A percentile compares a stretch with the other conserved stretches of the same genome.
Conservation (phyloP, 2,888 invertebrate species). For the Morpho achilles region DNA sequence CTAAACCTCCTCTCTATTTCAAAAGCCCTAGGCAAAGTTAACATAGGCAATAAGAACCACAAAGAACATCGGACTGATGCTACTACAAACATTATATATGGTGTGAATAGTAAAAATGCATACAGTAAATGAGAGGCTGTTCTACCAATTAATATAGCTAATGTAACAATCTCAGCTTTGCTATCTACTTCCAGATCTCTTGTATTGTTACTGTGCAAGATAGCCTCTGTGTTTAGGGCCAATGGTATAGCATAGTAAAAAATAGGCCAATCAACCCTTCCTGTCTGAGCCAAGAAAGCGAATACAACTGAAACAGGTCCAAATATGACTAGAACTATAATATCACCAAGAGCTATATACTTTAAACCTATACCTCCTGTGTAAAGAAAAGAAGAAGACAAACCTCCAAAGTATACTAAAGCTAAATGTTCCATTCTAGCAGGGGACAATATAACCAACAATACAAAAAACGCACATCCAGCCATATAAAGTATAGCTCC, state of each 20-base stretch:
- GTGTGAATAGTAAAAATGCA: constrained; percentile 92
- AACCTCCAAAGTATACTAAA: constrained; percentile 95
- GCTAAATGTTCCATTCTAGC: constrained; percentile 97
- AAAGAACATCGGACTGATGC: constrained; percentile 89
- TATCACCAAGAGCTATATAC: constrained; percentile 96
- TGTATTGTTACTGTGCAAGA: constrained; percentile 96
- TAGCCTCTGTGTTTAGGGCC: constrained; percentile 96
- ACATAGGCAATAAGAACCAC: constrained; percentile 93
- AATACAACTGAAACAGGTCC: constrained; percentile 96
- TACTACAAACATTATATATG: constrained; percentile 93
- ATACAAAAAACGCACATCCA: constrained; percentile 91
- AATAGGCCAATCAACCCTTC: constrained; percentile 92
- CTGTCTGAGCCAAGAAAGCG: constrained; percentile 95
- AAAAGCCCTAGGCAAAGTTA: constrained; percentile 93
- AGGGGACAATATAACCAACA: constrained; percentile 88
- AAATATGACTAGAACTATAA: constrained; percentile 94
- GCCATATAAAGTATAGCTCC: constrained; percentile 93
- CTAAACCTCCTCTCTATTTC: constrained; percentile 94
- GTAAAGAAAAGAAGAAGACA: constrained; percentile 97
- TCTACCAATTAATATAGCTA: constrained; percentile 95
- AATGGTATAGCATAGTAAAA: constrained; percentile 96
- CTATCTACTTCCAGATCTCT: constrained; percentile 93
- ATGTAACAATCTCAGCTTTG: constrained; percentile 94
- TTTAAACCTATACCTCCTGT: constrained; percentile 97
- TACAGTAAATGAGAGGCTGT: constrained; percentile 95